phyloP scores from a whole-genome alignment of 2,797 vertebrate species.

The Caiman crocodilus region DNA sequence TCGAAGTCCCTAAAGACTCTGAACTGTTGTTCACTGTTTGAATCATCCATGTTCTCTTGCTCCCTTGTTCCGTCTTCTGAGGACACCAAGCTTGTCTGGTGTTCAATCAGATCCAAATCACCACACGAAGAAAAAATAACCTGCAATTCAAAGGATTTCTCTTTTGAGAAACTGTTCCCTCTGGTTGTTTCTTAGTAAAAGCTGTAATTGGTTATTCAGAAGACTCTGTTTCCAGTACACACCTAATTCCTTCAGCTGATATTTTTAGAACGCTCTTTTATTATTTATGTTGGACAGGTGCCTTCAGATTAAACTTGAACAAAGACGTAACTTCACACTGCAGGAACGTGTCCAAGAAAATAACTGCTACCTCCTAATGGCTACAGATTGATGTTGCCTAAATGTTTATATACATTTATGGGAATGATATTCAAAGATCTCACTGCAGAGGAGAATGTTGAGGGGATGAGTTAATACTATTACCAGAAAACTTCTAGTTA shows the following conservation, averaged over 20 bases:
- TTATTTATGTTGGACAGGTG: conserved; percentile 89
- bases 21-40: conserved; percentile 98
- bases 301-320: conserved; percentile 82
- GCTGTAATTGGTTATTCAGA: conserved; percentile 68
- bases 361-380: conserved; percentile 70
- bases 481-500: background rate
- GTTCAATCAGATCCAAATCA: conserved; percentile 98
- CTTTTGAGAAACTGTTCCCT: conserved; percentile 71
- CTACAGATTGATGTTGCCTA: conserved; percentile 57
- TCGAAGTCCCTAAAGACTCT: conserved; percentile 98
- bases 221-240: conserved; percentile 82
- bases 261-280: conserved; percentile 86
- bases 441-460: conserved; percentile 21
- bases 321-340: conserved; percentile 76
- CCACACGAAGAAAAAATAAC: conserved; percentile 99
- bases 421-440: conserved; percentile 50
- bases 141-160: conserved; percentile 78
- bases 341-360: conserved; percentile 75
- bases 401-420: conserved; percentile 57
- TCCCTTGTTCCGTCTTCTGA: conserved; percentile 93
- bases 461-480: background rate
- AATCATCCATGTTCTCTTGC: conserved; percentile 95
- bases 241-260: conserved; percentile 86
- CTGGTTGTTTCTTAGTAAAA: conserved; percentile 66
- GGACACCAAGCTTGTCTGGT: conserved; percentile 94